Evolutionary conservation across 37 sponge, comb jelly and placozoan species (phyloP), one percentile per base, ranked within the genome.

Genomic region (Chondrosia reniformis): DNA sequence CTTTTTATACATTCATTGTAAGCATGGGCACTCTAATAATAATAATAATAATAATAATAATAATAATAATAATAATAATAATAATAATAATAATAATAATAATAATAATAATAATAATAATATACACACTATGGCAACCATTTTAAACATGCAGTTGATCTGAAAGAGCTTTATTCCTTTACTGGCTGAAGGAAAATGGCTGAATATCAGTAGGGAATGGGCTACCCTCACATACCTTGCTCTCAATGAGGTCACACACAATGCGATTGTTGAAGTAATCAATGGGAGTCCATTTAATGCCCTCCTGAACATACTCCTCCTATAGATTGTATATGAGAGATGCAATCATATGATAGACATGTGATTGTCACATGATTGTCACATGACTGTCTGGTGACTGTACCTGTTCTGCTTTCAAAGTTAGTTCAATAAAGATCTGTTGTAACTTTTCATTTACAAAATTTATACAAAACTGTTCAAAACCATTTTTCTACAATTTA

Each of bases 401-500:
- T 30, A 89, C 90, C 85, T 97, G 97, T 61, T 97, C 97, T 25
- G 97, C 97, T 69, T 97, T 97, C 72, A 97, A 81, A 32, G 97
- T 97, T 58, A 97, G 85, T 75, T 97, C 88, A 30, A 97, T 97
- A 79, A 97, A 97, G 72, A 97, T 97, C 75, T 97, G 97, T 81
- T 97, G 97, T 27, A 97, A 90, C 64, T 97, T 97, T 92, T 97
- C 97, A 84, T 97, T 97, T 55, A 97, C 97, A 86, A 97, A 97
- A 77, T 97, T 97, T 43, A 97, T 97, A 49, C 97, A 97, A 46
- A 97, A 97, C 82, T 97, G 97, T 72, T 97, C 97, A 84, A 97
- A 97, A 4, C 97, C 97, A 76, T 97, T 97, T 83, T 88, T 93
- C 97, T 97, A 63, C 45, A 86, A 10, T 19, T n/a, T n/a, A n/a